Percentiles rank a stretch among this genome's conserved stretches.
These are phyloP conservation scores for Oenanthe oenanthe DNA, from an alignment of 2,113 vertebrate species.

Conservation along the genomic window DNA sequence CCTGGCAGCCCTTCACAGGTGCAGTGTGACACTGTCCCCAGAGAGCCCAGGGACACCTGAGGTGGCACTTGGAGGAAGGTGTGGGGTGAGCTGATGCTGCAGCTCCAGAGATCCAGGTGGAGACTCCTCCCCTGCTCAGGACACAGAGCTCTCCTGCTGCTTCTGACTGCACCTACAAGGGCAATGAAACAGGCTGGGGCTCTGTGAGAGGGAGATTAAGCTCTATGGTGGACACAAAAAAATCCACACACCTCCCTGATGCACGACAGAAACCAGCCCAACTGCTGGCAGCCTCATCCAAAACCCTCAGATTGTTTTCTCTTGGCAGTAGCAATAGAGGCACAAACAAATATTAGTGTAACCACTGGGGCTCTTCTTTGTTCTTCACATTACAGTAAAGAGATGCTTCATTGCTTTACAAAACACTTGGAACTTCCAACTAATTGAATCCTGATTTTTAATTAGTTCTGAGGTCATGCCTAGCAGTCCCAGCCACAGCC, in stretches of 20 bases:
- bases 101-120: accelerated
- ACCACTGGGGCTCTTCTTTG: background rate
- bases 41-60: background rate
- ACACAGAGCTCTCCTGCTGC: background rate
- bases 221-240: background rate
- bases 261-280: background rate
- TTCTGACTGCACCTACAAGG: background rate
- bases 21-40: no score
- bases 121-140: background rate
- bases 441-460: background rate
- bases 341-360: background rate
- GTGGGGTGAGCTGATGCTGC: background rate
- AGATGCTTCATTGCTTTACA: background rate
- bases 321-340: background rate
- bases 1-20: background rate
- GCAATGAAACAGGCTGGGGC: background rate
- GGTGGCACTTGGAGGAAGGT: background rate
- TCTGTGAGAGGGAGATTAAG: background rate
- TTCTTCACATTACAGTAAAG: background rate
- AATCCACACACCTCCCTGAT: background rate
- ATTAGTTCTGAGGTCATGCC: background rate
- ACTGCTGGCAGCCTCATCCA: background rate
- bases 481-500: background rate
- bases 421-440: background rate
- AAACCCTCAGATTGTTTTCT: background rate